Conservation (phyloP, 2,113 vertebrate species). For the Centropus unirufus region DNA sequence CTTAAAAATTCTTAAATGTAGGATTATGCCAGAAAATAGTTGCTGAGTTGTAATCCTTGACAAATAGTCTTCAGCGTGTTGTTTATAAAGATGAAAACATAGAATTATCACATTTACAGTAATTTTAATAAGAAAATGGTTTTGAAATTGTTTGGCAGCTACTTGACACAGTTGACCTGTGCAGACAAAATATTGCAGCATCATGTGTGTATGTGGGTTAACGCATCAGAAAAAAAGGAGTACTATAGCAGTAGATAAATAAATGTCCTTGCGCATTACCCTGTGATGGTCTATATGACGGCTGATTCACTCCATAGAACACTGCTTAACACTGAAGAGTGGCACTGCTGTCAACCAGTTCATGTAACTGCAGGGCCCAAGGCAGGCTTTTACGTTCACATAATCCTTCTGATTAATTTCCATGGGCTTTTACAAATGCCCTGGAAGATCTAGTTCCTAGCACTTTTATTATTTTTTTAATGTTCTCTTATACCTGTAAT, state of each 20-base stretch:
- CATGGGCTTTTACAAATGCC: not conserved
- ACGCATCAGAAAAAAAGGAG: not conserved
- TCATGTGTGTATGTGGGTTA: not conserved
- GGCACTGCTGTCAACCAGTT: not conserved
- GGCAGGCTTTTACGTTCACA: not conserved
- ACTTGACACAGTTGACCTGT: not conserved
- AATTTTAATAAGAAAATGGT: not conserved
- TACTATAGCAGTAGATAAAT: not conserved
- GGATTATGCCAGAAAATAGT: constrained; percentile 76
- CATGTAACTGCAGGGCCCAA: not conserved
- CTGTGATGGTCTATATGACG: not conserved
- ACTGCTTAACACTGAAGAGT: not conserved
- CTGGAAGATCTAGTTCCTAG: not conserved
- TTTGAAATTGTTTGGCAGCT: not conserved
- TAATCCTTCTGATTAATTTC: not conserved
- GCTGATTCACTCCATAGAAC: not conserved
- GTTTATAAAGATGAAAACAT: not conserved
- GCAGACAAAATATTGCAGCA: not conserved
- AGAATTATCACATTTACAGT: not conserved
- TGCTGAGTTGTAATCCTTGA: constrained; percentile 34
- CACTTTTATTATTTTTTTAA: not conserved
- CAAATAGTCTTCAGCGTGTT: constrained; percentile 6
- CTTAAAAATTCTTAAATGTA: constrained; percentile 86
- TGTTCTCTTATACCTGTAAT: not conserved
- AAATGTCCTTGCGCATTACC: not conserved